Evolutionary conservation across 1,140 invertebrate species (phyloP).

Genomic region (Onthophagus taurus): DNA sequence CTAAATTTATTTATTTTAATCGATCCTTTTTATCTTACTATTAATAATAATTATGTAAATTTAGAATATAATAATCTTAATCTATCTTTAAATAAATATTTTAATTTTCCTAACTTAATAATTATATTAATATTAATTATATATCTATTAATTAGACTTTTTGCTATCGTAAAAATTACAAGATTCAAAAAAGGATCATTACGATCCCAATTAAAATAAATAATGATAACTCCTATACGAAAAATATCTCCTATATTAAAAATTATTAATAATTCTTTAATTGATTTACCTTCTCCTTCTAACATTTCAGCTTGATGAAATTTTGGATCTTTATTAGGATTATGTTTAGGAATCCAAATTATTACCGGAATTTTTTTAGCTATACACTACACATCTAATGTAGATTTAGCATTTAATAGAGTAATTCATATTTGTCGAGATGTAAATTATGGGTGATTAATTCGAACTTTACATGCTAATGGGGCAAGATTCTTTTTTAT

Average conservation of each 20-base stretch:
- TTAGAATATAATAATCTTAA: too few species aligned
- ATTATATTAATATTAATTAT: too few species aligned
- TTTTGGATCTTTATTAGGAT: conserved; percentile 47
- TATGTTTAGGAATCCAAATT: conserved; percentile 52
- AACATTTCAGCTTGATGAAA: conserved; percentile 45
- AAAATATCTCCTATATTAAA: conserved; percentile 38
- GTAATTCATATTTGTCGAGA: conserved; percentile 44
- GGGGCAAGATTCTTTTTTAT: conserved; percentile 48
- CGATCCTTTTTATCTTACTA: too few species aligned
- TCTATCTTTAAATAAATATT: too few species aligned
- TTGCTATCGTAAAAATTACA: too few species aligned
- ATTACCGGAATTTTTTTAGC: conserved; percentile 48
- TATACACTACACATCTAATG: conserved; percentile 48
- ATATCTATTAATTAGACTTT: too few species aligned
- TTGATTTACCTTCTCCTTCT: conserved; percentile 44
- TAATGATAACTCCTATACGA: too few species aligned
- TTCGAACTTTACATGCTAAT: conserved; percentile 48
- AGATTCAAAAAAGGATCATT: too few species aligned
- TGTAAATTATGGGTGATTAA: conserved; percentile 46
- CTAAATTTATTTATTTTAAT: too few species aligned
- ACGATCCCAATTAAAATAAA: too few species aligned
- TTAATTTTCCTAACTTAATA: too few species aligned
- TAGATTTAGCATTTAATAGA: conserved; percentile 47
- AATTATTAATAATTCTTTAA: conserved; percentile 44
- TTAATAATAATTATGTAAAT: too few species aligned